Evolutionary conservation across 2,888 invertebrate species (phyloP).

Genomic region (Cetonia aurata): DNA sequence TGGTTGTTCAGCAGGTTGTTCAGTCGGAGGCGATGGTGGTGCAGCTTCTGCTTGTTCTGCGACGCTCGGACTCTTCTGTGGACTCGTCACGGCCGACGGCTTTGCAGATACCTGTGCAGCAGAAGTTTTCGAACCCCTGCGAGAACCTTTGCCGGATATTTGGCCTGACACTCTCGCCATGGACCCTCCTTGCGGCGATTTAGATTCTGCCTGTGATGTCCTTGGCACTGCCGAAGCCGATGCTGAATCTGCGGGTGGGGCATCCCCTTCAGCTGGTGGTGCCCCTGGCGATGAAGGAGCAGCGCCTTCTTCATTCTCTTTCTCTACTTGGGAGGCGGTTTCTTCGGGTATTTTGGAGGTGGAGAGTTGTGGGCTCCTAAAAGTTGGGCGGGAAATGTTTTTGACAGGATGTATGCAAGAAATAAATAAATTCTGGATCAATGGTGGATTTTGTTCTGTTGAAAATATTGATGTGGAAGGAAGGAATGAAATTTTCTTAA

Average conservation of each 20-base stretch:
- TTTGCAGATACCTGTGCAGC: neutral
- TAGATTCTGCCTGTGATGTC: neutral
- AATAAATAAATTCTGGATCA: too few relatives aligned
- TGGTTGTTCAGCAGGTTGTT: neutral
- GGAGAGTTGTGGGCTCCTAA: neutral
- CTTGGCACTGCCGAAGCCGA: neutral
- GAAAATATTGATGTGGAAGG: too few relatives aligned
- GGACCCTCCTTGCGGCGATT: neutral
- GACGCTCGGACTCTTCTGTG: neutral
- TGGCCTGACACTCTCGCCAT: neutral
- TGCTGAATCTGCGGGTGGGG: neutral
- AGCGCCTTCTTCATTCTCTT: conserved; percentile 10
- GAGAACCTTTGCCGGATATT: too few relatives aligned
- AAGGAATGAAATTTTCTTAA: too few relatives aligned
- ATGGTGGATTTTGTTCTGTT: too few relatives aligned
- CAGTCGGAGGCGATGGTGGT: neutral
- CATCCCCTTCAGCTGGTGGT: neutral
- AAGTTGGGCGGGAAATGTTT: neutral
- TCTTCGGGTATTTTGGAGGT: conserved; percentile 42
- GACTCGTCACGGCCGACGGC: neutral
- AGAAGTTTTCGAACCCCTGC: neutral
- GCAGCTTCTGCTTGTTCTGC: neutral
- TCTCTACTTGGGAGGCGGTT: conserved; percentile 36
- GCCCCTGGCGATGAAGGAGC: neutral
- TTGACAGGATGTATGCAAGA: neutral